Evolutionary conservation across 1,140 invertebrate species (phyloP).

Genomic region (Drosophila mauritiana): DNA sequence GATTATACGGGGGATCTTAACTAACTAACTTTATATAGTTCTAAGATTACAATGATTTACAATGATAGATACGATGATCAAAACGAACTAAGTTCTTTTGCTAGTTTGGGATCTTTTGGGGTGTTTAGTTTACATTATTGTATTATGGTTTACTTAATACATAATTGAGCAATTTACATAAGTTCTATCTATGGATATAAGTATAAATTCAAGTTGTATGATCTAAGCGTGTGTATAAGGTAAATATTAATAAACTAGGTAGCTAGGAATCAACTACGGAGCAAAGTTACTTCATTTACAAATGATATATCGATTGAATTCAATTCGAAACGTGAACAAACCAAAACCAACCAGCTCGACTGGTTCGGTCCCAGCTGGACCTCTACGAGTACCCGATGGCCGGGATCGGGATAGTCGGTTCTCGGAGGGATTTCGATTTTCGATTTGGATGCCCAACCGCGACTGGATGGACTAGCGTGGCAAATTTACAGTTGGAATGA

Average conservation of each 20-base stretch:
- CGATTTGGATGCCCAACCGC: not conserved
- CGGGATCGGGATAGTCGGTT: slow-evolving; percentile 6
- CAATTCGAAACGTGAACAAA: slow-evolving; percentile 76
- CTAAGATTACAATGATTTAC: slow-evolving; percentile 21
- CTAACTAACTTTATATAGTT: slow-evolving; percentile 14
- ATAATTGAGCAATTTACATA: slow-evolving; percentile 45
- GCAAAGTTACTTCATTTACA: slow-evolving; percentile 38
- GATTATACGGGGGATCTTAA: slow-evolving; percentile 18
- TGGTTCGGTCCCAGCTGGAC: slow-evolving; percentile 16
- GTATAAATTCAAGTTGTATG: slow-evolving; percentile 11
- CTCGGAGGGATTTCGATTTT: slow-evolving; percentile 17
- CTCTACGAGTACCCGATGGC: not conserved
- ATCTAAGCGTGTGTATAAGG: slow-evolving; percentile 9
- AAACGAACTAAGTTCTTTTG: slow-evolving; percentile 19
- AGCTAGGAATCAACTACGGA: slow-evolving; percentile 14
- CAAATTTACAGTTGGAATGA: slow-evolving; percentile 46
- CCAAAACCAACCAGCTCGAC: slow-evolving; percentile 60
- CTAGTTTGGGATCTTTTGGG: slow-evolving; percentile 12
- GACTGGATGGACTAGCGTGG: slow-evolving; percentile 26
- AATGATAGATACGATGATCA: slow-evolving; percentile 16
- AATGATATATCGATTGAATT: slow-evolving; percentile 48
- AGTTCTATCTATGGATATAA: slow-evolving; percentile 28
- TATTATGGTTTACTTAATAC: slow-evolving; percentile 14
- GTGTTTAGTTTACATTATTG: slow-evolving; percentile 17
- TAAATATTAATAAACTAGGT: slow-evolving; percentile 6